These are phyloP conservation scores for Haemorhous mexicanus DNA, from an alignment of 2,113 vertebrate genomes.

Conservation along the genomic window DNA sequence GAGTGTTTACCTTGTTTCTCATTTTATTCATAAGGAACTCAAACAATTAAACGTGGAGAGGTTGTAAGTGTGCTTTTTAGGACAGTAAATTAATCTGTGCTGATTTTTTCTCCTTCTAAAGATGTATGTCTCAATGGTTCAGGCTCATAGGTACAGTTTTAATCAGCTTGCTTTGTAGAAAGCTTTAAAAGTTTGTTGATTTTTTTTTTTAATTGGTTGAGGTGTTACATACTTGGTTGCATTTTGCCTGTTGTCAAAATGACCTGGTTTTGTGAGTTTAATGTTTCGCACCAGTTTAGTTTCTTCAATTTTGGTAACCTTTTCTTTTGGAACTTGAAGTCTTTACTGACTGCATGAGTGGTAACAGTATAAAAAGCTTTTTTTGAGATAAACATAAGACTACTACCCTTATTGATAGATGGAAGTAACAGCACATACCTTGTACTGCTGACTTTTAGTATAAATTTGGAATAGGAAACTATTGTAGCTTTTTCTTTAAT, in stretches of 20 bases:
- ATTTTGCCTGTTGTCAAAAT: not conserved
- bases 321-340: not conserved
- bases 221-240: not conserved
- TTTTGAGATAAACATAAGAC: not conserved
- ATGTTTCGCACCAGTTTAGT: not conserved
- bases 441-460: not conserved
- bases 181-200: not conserved
- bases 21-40: not conserved
- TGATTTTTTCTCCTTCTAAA: not conserved
- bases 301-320: not conserved
- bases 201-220: not conserved
- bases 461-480: not conserved
- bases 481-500: not conserved
- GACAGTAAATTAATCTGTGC: not conserved
- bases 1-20: not conserved
- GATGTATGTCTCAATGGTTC: not conserved
- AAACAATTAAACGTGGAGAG: not conserved
- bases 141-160: not conserved
- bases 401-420: not conserved
- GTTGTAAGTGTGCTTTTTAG: not conserved
- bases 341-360: not conserved
- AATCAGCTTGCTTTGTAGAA: not conserved
- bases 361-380: not conserved
- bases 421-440: not conserved
- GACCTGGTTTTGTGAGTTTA: not conserved